Conservation (phyloP, 2,797 vertebrate genomes). For the Thripadectes ignobilis region DNA sequence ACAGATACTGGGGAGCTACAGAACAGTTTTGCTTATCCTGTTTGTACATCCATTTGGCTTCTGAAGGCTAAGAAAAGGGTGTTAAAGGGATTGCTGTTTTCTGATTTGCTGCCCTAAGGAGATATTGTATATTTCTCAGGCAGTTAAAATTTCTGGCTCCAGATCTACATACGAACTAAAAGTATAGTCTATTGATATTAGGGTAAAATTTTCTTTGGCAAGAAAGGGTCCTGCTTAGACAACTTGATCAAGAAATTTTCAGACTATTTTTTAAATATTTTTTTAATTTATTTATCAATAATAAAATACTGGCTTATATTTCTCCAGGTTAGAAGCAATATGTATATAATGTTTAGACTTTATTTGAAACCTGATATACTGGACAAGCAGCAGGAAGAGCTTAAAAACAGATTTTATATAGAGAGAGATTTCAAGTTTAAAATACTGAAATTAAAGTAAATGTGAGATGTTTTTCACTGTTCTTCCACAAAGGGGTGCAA, state of each 20-base stretch:
- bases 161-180: background rate
- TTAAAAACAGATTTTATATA: background rate
- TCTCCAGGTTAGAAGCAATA: background rate
- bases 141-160: background rate
- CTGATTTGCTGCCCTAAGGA: background rate
- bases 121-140: background rate
- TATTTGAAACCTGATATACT: background rate
- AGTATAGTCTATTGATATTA: background rate
- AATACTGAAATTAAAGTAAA: background rate
- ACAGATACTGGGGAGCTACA: background rate
- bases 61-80: background rate
- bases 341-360: background rate
- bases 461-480: background rate
- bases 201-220: background rate
- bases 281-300: background rate
- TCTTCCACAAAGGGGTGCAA: slow-evolving; percentile 41
- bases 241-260: background rate
- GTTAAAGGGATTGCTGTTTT: background rate
- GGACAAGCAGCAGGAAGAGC: background rate
- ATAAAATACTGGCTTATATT: background rate
- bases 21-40: background rate
- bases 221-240: background rate
- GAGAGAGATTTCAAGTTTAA: background rate
- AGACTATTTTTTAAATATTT: background rate
- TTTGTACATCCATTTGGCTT: background rate